Evolutionary conservation across 2,888 invertebrate species (phyloP).

Genomic region (Leptinotarsa tumamoca): DNA sequence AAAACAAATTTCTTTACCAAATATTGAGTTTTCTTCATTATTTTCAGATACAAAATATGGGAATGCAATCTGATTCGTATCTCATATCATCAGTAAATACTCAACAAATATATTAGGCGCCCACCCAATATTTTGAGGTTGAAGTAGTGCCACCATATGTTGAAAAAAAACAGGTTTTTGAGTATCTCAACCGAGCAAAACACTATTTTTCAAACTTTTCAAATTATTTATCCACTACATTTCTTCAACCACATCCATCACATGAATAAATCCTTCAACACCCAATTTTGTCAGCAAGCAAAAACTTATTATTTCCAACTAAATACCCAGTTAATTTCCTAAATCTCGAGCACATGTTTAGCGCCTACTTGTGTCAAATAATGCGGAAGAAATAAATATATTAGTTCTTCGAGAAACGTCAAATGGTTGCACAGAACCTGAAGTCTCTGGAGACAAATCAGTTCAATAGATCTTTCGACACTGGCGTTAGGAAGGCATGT

Average conservation of each 20-base stretch:
- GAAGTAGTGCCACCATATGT: not conserved
- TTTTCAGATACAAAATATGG: too few relatives aligned
- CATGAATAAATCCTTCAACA: conserved; percentile 16
- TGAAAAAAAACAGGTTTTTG: not conserved
- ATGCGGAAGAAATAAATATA: conserved; percentile 26
- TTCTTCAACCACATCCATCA: conserved; percentile 9
- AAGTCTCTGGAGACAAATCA: conserved; percentile 13
- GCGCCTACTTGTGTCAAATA: conserved; percentile 41
- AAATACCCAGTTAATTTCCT: conserved; percentile 38
- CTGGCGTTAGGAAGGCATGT: conserved; percentile 28
- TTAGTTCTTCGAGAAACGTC: conserved; percentile 27
- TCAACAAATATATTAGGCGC: too few relatives aligned
- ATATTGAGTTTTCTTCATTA: too few relatives aligned
- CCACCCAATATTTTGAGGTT: too few relatives aligned
- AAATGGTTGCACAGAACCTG: conserved; percentile 19
- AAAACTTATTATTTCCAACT: conserved; percentile 18
- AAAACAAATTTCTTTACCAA: too few relatives aligned
- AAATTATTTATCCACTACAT: not conserved
- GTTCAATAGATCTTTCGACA: conserved; percentile 34
- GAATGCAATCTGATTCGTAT: too few relatives aligned
- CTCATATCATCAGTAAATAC: too few relatives aligned
- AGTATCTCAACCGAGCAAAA: not conserved
- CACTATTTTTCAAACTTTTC: not conserved
- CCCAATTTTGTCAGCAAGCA: conserved; percentile 15
- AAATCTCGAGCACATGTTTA: conserved; percentile 43